A percentile compares a stretch with the other conserved stretches of the same genome.
These are phyloP conservation scores for Margarornis squamiger DNA, from an alignment of 2,797 vertebrate species.

Conservation along the genomic window DNA sequence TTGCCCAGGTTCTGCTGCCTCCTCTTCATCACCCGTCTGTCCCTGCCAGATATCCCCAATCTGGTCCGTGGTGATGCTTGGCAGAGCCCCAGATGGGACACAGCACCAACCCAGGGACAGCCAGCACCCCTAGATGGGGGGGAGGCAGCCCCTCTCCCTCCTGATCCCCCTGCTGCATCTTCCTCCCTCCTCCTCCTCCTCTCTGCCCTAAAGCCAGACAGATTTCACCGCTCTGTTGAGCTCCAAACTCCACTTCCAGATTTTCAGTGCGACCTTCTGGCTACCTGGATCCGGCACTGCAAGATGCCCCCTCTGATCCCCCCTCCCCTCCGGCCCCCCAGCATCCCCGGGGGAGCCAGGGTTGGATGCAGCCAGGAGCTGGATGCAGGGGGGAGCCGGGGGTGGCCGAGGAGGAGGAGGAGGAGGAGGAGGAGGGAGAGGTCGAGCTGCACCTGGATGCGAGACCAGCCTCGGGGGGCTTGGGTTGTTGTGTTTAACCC, in stretches of 20 bases:
- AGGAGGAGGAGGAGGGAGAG: constrained; percentile 67
- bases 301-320: constrained; percentile 65
- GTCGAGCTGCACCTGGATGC: constrained; percentile 74
- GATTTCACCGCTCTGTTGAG: constrained; percentile 13
- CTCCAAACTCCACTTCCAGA: constrained; percentile 46
- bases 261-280: constrained; percentile 66
- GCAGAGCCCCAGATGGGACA: neutral
- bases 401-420: constrained; percentile 47
- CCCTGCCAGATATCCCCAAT: fast-evolving
- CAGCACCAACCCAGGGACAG: neutral
- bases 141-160: neutral
- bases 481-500: constrained; percentile 33
- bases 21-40: neutral
- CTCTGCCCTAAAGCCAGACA: neutral
- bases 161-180: neutral
- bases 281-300: constrained; percentile 72
- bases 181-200: neutral
- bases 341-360: constrained; percentile 35
- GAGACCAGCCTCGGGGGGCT: neutral
- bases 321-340: constrained; percentile 63
- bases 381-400: constrained; percentile 68
- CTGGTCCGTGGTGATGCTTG: fast-evolving
- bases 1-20: neutral
- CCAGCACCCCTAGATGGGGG: neutral
- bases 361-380: constrained; percentile 61